Percentiles rank a stretch among this genome's conserved stretches.
Conservation (phyloP, 2,888 invertebrate species). For the Leptinotarsa rubiginosa region DNA sequence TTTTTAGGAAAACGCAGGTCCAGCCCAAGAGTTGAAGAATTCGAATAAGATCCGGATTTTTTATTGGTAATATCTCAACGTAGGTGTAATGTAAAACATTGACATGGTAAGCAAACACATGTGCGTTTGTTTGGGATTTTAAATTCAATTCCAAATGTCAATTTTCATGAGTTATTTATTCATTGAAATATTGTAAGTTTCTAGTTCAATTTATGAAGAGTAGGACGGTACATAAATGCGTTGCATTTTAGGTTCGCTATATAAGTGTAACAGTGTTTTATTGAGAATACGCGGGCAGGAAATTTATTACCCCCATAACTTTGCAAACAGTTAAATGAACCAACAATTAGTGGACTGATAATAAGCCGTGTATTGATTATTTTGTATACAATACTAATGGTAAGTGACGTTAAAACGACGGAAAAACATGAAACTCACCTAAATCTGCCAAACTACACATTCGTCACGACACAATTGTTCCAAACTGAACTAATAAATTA, state of each 20-base stretch:
- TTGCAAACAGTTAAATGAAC: slow-evolving; percentile 21
- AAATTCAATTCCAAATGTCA: background rate
- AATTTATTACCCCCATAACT: slow-evolving; percentile 24
- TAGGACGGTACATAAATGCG: slow-evolving; percentile 1
- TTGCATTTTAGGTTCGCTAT: slow-evolving; percentile 4
- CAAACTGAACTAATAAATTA: slow-evolving; percentile 40
- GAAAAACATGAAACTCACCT: slow-evolving; percentile 45
- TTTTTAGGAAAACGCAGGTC: slow-evolving; percentile 26
- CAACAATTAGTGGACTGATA: slow-evolving; percentile 23
- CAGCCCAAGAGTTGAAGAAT: background rate
- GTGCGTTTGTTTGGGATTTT: slow-evolving; percentile 7
- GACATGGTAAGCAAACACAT: background rate
- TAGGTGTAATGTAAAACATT: too few species aligned
- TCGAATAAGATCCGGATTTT: background rate
- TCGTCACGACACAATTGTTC: slow-evolving; percentile 43
- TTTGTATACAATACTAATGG: slow-evolving; percentile 33
- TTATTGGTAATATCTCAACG: background rate
- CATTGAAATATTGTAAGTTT: slow-evolving; percentile 5
- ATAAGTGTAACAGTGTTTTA: slow-evolving; percentile 13
- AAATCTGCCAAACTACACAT: slow-evolving; percentile 43
- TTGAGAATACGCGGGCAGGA: background rate
- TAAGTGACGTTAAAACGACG: slow-evolving; percentile 29
- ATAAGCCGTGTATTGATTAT: slow-evolving; percentile 35
- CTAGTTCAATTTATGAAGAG: background rate
- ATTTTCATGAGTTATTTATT: slow-evolving; percentile 12